Percentiles rank a stretch among this genome's conserved stretches.
Evolutionary conservation across 2,888 invertebrate species (phyloP).

Genomic region (Hanleya hanleyi): DNA sequence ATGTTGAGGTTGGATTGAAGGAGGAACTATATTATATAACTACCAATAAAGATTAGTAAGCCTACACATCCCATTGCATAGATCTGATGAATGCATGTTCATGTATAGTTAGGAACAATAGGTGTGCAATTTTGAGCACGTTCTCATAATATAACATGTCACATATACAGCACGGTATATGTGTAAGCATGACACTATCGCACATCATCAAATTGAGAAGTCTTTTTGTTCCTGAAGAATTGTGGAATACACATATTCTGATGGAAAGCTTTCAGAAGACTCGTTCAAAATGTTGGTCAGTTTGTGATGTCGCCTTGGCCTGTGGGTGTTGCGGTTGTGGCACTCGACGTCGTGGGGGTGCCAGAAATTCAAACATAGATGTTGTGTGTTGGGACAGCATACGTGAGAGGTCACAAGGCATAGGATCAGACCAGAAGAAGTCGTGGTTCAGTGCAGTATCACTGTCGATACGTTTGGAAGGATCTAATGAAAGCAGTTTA

Average conservation of each 20-base stretch:
- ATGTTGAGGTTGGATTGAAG: too few species aligned
- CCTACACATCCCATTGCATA: too few species aligned
- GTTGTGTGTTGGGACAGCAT: slow-evolving; percentile 93
- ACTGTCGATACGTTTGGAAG: slow-evolving; percentile 88
- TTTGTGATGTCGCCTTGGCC: slow-evolving; percentile 41
- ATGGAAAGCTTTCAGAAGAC: slow-evolving; percentile 55
- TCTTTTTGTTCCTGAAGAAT: too few species aligned
- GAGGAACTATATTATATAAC: too few species aligned
- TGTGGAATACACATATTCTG: too few species aligned
- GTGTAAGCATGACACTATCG: too few species aligned
- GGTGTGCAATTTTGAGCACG: too few species aligned
- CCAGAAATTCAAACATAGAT: slow-evolving; percentile 96
- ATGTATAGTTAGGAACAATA: too few species aligned
- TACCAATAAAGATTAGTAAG: too few species aligned
- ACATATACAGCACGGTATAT: too few species aligned
- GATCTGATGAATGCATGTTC: too few species aligned
- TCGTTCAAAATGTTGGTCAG: slow-evolving; percentile 70
- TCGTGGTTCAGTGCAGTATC: slow-evolving; percentile 97
- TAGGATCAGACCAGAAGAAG: slow-evolving; percentile 98
- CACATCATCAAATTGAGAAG: not conserved
- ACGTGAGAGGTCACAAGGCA: slow-evolving; percentile 82
- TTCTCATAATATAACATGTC: too few species aligned
- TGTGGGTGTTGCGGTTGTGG: slow-evolving; percentile 54
- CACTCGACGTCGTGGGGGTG: slow-evolving; percentile 83
- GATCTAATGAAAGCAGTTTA: slow-evolving; percentile 92